A percentile compares a stretch with the other conserved stretches of the same genome.
These are phyloP conservation scores for Rutpela maculata DNA, from an alignment of 2,888 invertebrate species.

Conservation along the genomic window DNA sequence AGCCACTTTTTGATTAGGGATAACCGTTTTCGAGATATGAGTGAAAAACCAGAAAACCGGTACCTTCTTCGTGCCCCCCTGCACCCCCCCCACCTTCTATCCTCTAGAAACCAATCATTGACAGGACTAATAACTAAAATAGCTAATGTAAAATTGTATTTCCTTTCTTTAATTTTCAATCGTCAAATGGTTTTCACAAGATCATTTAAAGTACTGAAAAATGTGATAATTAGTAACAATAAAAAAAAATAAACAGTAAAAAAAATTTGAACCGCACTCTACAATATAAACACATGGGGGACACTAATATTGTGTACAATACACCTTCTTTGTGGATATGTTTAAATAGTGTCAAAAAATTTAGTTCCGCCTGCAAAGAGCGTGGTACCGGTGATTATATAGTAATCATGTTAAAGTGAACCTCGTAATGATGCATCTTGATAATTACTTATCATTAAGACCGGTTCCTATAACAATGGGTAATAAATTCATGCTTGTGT, in stretches of 20 bases:
- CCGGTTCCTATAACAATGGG: constrained; percentile 55
- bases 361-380: constrained; percentile 57
- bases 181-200: too few relatives aligned
- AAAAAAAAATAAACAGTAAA: not conserved
- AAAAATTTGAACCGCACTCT: too few relatives aligned
- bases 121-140: too few relatives aligned
- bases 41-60: too few relatives aligned
- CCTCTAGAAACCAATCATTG: too few relatives aligned
- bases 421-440: constrained; percentile 58
- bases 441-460: constrained; percentile 64
- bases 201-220: too few relatives aligned
- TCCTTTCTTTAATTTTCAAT: too few relatives aligned
- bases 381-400: constrained; percentile 63
- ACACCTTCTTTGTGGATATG: constrained; percentile 52
- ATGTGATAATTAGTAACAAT: not conserved
- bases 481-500: constrained; percentile 44
- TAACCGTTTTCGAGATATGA: too few relatives aligned
- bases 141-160: too few relatives aligned
- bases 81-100: too few relatives aligned
- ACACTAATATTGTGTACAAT: not conserved
- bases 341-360: constrained; percentile 60
- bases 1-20: too few relatives aligned
- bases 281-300: not conserved
- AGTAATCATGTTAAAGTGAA: constrained; percentile 60
- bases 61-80: too few relatives aligned